Evolutionary conservation across 2,888 invertebrate genomes (phyloP).

Genomic region (Andrena minutula): DNA sequence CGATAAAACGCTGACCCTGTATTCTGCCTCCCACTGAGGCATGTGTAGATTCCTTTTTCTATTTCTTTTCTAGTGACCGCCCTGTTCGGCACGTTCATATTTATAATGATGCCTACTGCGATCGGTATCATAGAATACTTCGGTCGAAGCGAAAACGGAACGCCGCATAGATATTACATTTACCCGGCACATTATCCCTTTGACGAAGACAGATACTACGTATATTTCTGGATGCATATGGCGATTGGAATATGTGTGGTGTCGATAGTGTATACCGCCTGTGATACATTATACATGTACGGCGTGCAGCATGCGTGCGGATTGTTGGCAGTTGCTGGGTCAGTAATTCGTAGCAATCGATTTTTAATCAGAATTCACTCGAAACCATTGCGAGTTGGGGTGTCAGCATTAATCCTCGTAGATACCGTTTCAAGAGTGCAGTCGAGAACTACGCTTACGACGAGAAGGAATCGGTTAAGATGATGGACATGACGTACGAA

Average conservation of each 20-base stretch:
- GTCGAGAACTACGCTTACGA: not conserved
- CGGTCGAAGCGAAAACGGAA: too few species aligned
- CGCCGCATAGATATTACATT: not conserved
- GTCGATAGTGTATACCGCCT: not conserved
- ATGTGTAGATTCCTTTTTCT: too few species aligned
- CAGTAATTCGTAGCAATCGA: not conserved
- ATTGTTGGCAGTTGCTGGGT: slow-evolving; percentile 19
- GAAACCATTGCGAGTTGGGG: not conserved
- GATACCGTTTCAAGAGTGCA: not conserved
- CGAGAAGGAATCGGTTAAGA: not conserved
- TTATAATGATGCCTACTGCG: too few species aligned
- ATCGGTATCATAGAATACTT: too few species aligned
- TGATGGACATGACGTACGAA: not conserved
- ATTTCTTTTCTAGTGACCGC: too few species aligned
- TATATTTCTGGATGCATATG: not conserved
- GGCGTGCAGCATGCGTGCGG: slow-evolving; percentile 34
- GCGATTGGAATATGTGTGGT: not conserved
- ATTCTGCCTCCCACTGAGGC: too few species aligned
- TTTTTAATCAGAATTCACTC: not conserved
- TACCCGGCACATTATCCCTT: slow-evolving; percentile 10
- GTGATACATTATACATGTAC: slow-evolving; percentile 18
- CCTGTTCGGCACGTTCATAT: too few species aligned
- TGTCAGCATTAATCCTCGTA: not conserved
- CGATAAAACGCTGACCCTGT: too few species aligned
- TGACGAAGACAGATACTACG: slow-evolving; percentile 10